phyloP scores from a whole-genome alignment of 1,140 invertebrate species.

The Microplitis mediator region DNA sequence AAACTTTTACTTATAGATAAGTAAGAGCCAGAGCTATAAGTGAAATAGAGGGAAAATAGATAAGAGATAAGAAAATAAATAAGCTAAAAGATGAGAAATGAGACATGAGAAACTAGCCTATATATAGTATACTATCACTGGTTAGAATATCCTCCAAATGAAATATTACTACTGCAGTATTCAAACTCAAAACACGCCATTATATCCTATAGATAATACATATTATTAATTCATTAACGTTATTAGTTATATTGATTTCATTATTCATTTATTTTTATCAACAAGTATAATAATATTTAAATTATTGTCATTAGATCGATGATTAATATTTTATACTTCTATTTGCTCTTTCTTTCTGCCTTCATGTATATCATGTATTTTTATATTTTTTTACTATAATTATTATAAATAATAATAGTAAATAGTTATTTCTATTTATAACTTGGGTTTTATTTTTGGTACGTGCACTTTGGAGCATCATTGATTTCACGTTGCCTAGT shows the following conservation, averaged over 20 bases:
- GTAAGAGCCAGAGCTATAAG: too few relatives aligned
- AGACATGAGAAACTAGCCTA: background rate
- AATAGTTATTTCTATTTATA: background rate
- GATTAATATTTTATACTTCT: too few relatives aligned
- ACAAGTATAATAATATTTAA: too few relatives aligned
- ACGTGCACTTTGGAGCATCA: background rate
- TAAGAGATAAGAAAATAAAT: background rate
- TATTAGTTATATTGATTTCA: too few relatives aligned
- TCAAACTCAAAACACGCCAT: background rate
- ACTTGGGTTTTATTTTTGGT: background rate
- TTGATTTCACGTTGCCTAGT: background rate
- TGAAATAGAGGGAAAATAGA: background rate
- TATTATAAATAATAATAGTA: background rate
- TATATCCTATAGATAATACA: background rate
- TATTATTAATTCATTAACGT: background rate
- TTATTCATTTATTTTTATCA: background rate
- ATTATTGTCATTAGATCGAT: too few relatives aligned
- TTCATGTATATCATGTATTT: too few relatives aligned
- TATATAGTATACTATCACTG: too few relatives aligned
- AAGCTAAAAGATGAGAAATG: background rate
- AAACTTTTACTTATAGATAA: too few relatives aligned
- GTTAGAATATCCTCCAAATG: slow-evolving; percentile 8
- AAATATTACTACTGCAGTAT: slow-evolving; percentile 44
- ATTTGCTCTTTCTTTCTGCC: too few relatives aligned
- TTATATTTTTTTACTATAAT: too few relatives aligned